A percentile compares a stretch with the other conserved stretches of the same genome.
Conservation (phyloP, 2,888 invertebrate genomes). For the Incurvaria masculella region DNA sequence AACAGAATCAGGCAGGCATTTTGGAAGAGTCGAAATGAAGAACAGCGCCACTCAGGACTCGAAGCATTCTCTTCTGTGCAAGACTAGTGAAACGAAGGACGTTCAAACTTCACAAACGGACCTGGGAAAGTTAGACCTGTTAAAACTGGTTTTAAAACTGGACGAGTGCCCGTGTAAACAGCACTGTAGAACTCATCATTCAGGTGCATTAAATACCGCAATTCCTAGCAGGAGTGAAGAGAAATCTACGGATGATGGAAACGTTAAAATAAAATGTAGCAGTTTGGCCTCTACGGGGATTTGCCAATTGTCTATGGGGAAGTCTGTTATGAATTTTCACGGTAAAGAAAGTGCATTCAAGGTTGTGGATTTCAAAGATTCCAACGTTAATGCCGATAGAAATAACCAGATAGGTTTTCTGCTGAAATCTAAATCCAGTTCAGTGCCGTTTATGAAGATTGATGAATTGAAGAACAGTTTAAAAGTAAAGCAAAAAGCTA, state of each 20-base stretch:
- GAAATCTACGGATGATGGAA: conserved; percentile 18
- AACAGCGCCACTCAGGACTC: conserved; percentile 16
- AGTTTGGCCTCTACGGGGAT: conserved; percentile 12
- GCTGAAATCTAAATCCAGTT: conserved; percentile 36
- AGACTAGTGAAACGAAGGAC: conserved; percentile 21
- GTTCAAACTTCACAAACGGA: conserved; percentile 31
- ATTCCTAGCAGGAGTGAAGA: conserved; percentile 26
- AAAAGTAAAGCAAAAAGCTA: conserved; percentile 33
- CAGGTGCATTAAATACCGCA: conserved; percentile 20
- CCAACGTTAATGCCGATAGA: conserved; percentile 23
- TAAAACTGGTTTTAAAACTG: conserved; percentile 40
- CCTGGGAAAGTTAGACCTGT: conserved; percentile 28
- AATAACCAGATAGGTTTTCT: not conserved
- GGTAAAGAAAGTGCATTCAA: conserved; percentile 25
- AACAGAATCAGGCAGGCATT: not conserved
- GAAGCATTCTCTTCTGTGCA: conserved; percentile 26
- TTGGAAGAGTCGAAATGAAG: conserved; percentile 13
- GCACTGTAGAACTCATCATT: conserved; percentile 24
- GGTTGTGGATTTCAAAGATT: conserved; percentile 23
- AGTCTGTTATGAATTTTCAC: conserved; percentile 18
- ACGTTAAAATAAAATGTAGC: conserved; percentile 24
- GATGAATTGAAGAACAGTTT: conserved; percentile 36
- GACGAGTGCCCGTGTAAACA: conserved; percentile 25
- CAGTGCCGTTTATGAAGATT: conserved; percentile 46
- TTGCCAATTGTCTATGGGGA: conserved; percentile 22